phyloP scores from a whole-genome alignment of 2,797 vertebrate species.

The Harpagifer antarcticus region DNA sequence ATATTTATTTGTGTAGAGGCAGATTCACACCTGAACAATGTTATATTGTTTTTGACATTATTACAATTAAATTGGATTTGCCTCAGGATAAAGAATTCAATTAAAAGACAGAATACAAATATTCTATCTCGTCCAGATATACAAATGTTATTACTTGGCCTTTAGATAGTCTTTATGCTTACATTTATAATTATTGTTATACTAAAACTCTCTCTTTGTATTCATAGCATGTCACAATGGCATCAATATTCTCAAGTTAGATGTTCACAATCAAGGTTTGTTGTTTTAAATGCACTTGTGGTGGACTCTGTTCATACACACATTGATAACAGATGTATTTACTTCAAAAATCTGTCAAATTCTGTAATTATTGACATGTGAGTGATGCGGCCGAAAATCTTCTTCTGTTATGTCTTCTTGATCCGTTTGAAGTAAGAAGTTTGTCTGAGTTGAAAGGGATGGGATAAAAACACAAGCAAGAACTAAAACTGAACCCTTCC shows the following conservation, averaged over 20 bases:
- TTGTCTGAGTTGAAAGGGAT: constrained; percentile 12
- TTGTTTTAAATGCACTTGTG: constrained; percentile 11
- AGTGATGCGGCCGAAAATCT: background rate
- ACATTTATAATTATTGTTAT: constrained; percentile 14
- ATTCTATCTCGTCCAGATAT: constrained; percentile 39
- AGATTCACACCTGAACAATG: constrained; percentile 47
- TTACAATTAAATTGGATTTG: constrained; percentile 64
- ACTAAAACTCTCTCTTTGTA: background rate
- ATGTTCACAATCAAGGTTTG: background rate
- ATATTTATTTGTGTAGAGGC: constrained; percentile 44
- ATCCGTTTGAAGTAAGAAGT: background rate
- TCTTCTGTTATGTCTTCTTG: background rate
- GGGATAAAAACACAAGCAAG: constrained; percentile 12
- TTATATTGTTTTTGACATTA: constrained; percentile 55
- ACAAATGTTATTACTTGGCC: constrained; percentile 42
- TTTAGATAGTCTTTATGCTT: constrained; percentile 36
- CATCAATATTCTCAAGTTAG: background rate
- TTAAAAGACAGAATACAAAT: constrained; percentile 69
- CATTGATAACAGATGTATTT: background rate
- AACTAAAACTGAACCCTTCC: constrained; percentile 12
- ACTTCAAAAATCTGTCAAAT: constrained; percentile 7
- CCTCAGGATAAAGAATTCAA: constrained; percentile 71
- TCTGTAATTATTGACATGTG: constrained; percentile 7
- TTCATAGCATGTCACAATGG: background rate
- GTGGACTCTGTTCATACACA: background rate